phyloP scores from a whole-genome alignment of 2,113 vertebrate genomes.

The Progne subis region DNA sequence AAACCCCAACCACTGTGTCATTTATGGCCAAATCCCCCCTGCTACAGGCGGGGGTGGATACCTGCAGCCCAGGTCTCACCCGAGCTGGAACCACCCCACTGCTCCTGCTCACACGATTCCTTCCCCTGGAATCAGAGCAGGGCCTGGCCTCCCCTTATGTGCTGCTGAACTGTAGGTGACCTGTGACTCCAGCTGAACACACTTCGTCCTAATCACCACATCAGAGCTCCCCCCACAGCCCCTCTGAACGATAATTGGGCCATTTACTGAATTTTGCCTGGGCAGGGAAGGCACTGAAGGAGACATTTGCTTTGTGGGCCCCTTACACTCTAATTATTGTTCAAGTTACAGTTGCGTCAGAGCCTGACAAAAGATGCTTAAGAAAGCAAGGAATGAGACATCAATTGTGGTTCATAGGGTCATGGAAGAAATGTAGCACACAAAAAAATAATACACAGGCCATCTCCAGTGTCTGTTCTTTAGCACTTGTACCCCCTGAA shows the following conservation, averaged over 20 bases:
- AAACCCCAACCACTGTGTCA: not conserved
- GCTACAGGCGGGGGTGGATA: not conserved
- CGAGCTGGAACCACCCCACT: not conserved
- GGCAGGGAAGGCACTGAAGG: constrained; percentile 11
- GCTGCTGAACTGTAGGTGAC: constrained; percentile 15
- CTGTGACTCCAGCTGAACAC: constrained; percentile 23
- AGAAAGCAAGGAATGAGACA: constrained; percentile 54
- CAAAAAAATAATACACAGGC: constrained; percentile 7
- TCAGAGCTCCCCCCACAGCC: not conserved
- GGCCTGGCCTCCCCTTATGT: not conserved
- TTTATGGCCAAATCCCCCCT: not conserved
- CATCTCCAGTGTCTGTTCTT: constrained; percentile 36
- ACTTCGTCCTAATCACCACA: not conserved
- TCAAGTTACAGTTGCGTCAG: constrained; percentile 21
- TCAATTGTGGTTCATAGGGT: constrained; percentile 46
- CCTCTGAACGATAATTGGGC: constrained; percentile 38
- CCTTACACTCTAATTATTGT: constrained; percentile 48
- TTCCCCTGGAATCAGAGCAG: not conserved
- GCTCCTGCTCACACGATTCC: not conserved
- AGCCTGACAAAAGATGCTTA: constrained; percentile 34
- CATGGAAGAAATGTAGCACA: constrained; percentile 40
- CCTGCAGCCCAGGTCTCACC: not conserved
- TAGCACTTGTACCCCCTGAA: constrained; percentile 10
- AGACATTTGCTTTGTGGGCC: constrained; percentile 43
- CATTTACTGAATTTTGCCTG: constrained; percentile 40